Conservation (phyloP, 1,140 invertebrate genomes). For the Zaprionus taronus region DNA sequence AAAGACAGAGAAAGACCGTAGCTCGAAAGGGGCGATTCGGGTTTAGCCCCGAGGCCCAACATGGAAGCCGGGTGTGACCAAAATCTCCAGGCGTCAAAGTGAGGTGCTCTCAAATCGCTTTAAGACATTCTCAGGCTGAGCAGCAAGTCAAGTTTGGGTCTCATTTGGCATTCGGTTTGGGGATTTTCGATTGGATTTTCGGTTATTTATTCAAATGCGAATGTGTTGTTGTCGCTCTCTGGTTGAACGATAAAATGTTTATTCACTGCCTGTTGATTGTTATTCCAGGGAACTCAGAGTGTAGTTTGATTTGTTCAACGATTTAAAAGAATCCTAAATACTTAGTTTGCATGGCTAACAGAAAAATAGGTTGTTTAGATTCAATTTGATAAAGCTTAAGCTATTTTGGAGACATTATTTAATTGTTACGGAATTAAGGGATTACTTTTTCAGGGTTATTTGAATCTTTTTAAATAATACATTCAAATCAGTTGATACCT, state of each 20-base stretch:
- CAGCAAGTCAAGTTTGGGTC: conserved; percentile 2
- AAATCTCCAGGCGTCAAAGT: background rate
- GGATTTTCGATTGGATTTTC: conserved; percentile 20
- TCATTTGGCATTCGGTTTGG: background rate
- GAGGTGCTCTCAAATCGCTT: conserved; percentile 5
- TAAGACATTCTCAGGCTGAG: background rate
- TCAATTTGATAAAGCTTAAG: background rate
- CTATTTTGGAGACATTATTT: background rate
- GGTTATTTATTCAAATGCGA: conserved; percentile 12
- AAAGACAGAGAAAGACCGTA: background rate
- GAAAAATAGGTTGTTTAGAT: background rate
- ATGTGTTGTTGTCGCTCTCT: background rate
- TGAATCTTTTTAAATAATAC: background rate
- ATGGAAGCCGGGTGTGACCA: background rate
- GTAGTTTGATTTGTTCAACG: background rate
- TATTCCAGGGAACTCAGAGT: background rate
- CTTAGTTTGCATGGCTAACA: background rate
- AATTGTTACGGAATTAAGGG: no score
- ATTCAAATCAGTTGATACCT: background rate
- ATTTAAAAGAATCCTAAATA: background rate
- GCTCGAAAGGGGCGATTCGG: background rate
- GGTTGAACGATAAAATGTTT: conserved; percentile 8
- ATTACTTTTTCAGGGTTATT: no score
- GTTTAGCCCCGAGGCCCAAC: conserved; percentile 5
- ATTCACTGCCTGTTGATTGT: background rate